A percentile compares a stretch with the other conserved stretches of the same genome.
phyloP scores from a whole-genome alignment of 2,113 vertebrate species.

The Machaerirhynchus nigripectus region DNA sequence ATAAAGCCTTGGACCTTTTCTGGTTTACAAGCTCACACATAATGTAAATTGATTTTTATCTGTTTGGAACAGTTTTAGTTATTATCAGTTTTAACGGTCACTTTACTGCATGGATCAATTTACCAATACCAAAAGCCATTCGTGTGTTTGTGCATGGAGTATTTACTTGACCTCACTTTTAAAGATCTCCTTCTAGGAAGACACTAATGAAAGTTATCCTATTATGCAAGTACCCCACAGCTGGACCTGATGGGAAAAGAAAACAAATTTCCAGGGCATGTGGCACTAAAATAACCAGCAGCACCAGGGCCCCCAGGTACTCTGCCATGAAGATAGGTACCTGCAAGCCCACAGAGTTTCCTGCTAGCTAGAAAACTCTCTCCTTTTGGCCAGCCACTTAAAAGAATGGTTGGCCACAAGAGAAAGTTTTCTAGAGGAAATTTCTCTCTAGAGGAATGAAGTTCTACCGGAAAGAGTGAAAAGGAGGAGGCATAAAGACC shows the following conservation, averaged over 20 bases:
- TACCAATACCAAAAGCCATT: not conserved
- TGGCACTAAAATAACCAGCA: not conserved
- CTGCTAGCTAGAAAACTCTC: not conserved
- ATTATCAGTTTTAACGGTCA: not conserved
- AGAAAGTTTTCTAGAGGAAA: not conserved
- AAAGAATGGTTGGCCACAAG: not conserved
- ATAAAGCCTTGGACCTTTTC: not conserved
- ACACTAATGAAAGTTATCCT: not conserved
- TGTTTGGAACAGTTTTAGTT: not conserved
- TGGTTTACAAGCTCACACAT: not conserved
- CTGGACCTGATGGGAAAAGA: not conserved
- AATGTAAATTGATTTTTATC: not conserved
- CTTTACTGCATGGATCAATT: not conserved
- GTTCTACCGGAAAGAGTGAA: not conserved
- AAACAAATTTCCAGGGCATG: not conserved
- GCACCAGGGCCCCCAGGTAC: fast-evolving
- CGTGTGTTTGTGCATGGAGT: not conserved
- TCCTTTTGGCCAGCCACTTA: not conserved
- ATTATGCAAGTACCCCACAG: not conserved
- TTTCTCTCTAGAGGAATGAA: not conserved
- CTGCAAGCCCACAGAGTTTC: not conserved
- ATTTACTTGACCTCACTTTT: not conserved
- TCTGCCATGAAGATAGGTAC: not conserved
- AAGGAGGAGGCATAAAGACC: not conserved
- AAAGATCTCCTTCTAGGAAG: not conserved